Conservation (phyloP, 2,888 invertebrate species). For the Brenthis ino region DNA sequence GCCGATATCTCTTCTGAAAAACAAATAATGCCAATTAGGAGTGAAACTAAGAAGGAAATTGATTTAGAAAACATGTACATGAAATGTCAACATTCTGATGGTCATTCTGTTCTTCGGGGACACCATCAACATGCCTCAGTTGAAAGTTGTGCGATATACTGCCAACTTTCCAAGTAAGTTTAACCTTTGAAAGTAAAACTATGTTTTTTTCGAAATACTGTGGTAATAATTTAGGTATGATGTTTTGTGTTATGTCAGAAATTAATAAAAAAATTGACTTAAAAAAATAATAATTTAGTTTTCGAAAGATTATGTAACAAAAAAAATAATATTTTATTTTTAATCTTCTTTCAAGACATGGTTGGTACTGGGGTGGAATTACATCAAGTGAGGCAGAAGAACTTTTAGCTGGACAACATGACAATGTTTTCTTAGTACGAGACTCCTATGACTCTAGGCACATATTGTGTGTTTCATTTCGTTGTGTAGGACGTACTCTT, state of each 20-base stretch:
- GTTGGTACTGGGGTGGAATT: slow-evolving; percentile 91
- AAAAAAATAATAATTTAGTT: too few species aligned
- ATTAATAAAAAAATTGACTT: too few species aligned
- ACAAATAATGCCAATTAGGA: slow-evolving; percentile 46
- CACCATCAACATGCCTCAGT: slow-evolving; percentile 73
- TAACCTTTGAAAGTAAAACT: not conserved
- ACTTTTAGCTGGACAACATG: slow-evolving; percentile 85
- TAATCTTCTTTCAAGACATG: slow-evolving; percentile 65
- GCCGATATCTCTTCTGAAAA: slow-evolving; percentile 64
- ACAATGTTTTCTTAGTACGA: slow-evolving; percentile 88
- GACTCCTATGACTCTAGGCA: slow-evolving; percentile 87
- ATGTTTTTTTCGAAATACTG: too few species aligned
- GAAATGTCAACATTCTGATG: slow-evolving; percentile 73
- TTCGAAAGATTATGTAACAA: too few species aligned
- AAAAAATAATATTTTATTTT: not conserved
- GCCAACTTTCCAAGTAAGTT: slow-evolving; percentile 74
- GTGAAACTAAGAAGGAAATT: slow-evolving; percentile 58
- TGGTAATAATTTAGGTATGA: slow-evolving; percentile 2
- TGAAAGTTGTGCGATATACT: slow-evolving; percentile 76
- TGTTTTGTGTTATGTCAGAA: too few species aligned
- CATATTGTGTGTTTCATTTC: slow-evolving; percentile 87
- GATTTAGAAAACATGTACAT: slow-evolving; percentile 58
- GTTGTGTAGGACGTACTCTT: slow-evolving; percentile 85
- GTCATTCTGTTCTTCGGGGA: slow-evolving; percentile 71
- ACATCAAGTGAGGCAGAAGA: slow-evolving; percentile 87